Evolutionary conservation across 2,113 vertebrate genomes (phyloP), one percentile per base, ranked within the genome.

Genomic region (Phyllostomus discolor): DNA sequence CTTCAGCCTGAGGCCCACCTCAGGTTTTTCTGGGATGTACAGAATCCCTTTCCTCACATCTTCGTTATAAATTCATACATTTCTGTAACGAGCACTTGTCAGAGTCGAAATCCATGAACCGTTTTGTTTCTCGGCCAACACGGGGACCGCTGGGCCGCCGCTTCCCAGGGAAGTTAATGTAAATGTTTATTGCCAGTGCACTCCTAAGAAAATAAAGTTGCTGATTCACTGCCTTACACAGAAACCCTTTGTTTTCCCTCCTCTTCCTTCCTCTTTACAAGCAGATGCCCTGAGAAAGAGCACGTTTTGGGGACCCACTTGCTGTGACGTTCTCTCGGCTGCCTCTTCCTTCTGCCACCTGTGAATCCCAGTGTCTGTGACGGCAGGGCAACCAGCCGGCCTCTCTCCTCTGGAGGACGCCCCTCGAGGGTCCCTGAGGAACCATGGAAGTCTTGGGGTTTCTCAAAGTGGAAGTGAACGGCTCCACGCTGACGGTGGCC

Each of bases 171-270:
- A 75, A 88, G 28, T 85, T 98, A 98, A 88, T 96, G 82, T 98
- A 98, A 98, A 98, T 98, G 98, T 98, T 99, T 98, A 98, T 97
- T 96, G 91, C 50, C 52, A 41, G 50, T 35, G 87, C 46, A 95
- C 93, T 97, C 97, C 96, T 98, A 95, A 95, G 94, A 93, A 92
- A 95, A 96, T 81, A 75, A 96, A 93, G 78, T 88, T 96, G 97
- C 98, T 98, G 97, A 98, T 98, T 96, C 97, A 98, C 93, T 88
- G 92, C 97, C 86, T 91, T 35, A 72, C 84, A 81, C 97, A n/a
- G 96, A 97, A 98, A 96, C 90, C 95, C 96, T 98, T 3, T 75
- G 95, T 95, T 96, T 66, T 4, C 78, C 87, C 91, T 88, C 95
- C 86, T 88, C 97, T 97, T 98, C 97, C 97, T 98, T 97, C 96